Base-by-base conservation (phyloP, 2,888 invertebrate genomes). In the Andrena hattorfiana region DNA sequence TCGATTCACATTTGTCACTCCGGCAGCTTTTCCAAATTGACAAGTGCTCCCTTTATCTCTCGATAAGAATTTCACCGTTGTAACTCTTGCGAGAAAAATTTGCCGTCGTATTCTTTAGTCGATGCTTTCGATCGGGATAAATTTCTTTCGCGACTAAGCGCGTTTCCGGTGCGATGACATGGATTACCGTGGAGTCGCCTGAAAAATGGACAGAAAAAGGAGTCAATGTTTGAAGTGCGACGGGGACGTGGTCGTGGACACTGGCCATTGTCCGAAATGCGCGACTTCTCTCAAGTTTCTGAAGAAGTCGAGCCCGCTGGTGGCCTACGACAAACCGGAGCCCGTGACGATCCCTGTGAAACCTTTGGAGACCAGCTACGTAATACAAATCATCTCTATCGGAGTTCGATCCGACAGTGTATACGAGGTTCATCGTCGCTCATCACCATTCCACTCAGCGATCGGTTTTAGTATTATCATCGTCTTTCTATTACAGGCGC, bases 371-470 rank as follows among this genome's bases (percentile, higher is more conserved):
- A 72, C 75, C 10, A 78, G 56, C 35, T 90, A 88, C 51, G 84
- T 83, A 1, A 85, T 86, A 62, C 89, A 89, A 77, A 89, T 91
- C 56, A 82, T 91, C 51, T 86, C 83, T 20, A 85, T 77, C n/a
- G 89, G 89, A n/a, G 64, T 90, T 67, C 83, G 87, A 35, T 56
- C 85, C 16, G 88, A 91, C 51, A 87, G 77, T 72, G 72, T 86
- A 51, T 91, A 89, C 80, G 89, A 91, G 89, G 91, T 91, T 66
- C 23, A 70, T 30, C 10, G 10, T 54, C 10, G 10, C 23, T 23
- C 28, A n/a, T 4, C 2, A 26, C 3, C 32, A 67, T 67, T 28
- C 16, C 16, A 32, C 23, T 13, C 26, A 48, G 16, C 48, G 49
- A 28, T 26, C 2, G 23, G 8, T 56, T 49, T 20, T 4, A 6